Conservation (phyloP, 2,797 vertebrate genomes). For the Champsocephalus esox region DNA sequence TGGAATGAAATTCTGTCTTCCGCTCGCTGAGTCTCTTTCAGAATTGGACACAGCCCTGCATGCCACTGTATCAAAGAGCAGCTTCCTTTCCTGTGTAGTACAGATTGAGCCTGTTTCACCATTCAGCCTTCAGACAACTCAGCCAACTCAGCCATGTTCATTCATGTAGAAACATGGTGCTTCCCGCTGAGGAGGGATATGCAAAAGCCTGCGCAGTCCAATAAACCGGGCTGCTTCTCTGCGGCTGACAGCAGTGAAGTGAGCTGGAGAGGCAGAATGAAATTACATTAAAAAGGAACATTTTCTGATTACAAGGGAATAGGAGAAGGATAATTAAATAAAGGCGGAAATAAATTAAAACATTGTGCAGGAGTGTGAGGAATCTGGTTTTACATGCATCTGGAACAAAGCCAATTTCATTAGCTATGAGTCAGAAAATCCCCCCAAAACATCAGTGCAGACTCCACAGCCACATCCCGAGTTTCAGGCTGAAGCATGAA, state of each 20-base stretch:
- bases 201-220: constrained; percentile 57
- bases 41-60: constrained; percentile 64
- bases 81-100: constrained; percentile 52
- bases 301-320: constrained; percentile 45
- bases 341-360: constrained; percentile 28
- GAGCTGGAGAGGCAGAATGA: constrained; percentile 12
- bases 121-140: constrained; percentile 75
- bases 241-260: constrained; percentile 1
- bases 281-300: constrained; percentile 12
- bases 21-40: constrained; percentile 23
- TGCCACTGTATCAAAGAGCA: constrained; percentile 58
- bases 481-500: constrained; percentile 16
- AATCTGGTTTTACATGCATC: neutral
- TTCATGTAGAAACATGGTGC: constrained; percentile 79
- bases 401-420: constrained; percentile 33
- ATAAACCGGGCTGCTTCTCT: constrained; percentile 33
- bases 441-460: constrained; percentile 7
- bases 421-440: constrained; percentile 39
- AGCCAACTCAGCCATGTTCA: constrained; percentile 75
- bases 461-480: constrained; percentile 49
- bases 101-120: constrained; percentile 66
- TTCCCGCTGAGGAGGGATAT: constrained; percentile 72
- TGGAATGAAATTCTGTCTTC: constrained; percentile 42
- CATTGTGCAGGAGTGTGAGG: constrained; percentile 8
- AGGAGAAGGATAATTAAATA: constrained; percentile 37